Evolutionary conservation across 2,113 vertebrate species (phyloP).

Genomic region (Sinocyclocheilus grahami): DNA sequence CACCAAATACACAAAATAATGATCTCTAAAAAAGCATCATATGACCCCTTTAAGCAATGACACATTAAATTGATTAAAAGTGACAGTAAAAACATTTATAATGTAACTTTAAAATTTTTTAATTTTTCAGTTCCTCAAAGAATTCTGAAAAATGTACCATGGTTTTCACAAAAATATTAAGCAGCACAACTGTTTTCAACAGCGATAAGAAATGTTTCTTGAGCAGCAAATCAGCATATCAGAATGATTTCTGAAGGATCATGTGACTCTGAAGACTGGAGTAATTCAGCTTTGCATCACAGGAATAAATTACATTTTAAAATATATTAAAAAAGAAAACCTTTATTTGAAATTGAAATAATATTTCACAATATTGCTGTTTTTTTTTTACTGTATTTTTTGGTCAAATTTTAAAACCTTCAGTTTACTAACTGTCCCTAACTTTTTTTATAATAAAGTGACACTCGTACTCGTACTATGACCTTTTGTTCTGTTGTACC

Average conservation of each 20-base stretch:
- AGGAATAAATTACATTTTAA: not conserved
- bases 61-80: not conserved
- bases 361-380: not conserved
- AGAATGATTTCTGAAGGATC: not conserved
- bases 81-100: not conserved
- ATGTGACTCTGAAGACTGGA: not conserved
- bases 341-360: not conserved
- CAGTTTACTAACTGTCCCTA: not conserved
- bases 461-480: not conserved
- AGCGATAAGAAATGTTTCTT: not conserved
- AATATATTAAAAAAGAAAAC: not conserved
- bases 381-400: not conserved
- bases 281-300: not conserved
- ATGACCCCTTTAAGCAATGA: not conserved
- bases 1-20: no score
- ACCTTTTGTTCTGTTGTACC: slow-evolving; percentile 70
- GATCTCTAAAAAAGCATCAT: no score
- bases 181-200: not conserved
- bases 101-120: not conserved
- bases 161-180: not conserved
- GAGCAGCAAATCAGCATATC: not conserved
- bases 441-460: not conserved
- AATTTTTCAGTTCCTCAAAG: not conserved
- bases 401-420: not conserved
- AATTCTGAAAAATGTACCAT: not conserved